Percentiles rank a stretch among this genome's conserved stretches.
phyloP scores from a whole-genome alignment of 2,113 vertebrate species.

The Planiliza haematocheilus region DNA sequence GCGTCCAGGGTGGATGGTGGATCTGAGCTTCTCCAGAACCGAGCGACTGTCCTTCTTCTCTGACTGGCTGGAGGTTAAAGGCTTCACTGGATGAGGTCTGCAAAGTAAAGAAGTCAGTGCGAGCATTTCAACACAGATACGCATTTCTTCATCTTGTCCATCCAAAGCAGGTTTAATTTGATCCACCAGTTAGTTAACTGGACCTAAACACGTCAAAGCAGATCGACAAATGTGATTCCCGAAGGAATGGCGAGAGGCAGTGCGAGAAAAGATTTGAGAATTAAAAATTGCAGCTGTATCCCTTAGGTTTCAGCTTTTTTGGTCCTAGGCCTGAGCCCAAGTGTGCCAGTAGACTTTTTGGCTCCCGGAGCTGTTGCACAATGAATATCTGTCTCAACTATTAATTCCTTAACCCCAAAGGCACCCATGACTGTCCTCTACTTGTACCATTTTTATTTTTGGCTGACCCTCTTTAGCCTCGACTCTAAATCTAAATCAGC shows the following conservation, averaged over 20 bases:
- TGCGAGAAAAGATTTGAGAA: not conserved
- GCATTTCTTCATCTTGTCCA: not conserved
- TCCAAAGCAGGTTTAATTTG: not conserved
- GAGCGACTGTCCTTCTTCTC: conserved; percentile 87
- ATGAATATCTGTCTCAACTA: not conserved
- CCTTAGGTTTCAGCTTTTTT: not conserved
- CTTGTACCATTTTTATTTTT: not conserved
- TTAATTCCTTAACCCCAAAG: not conserved
- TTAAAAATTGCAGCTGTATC: not conserved
- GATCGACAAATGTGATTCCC: not conserved
- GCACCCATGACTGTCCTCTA: not conserved
- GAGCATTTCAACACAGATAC: conserved; percentile 32
- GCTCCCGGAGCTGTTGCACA: not conserved
- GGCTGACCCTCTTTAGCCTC: not conserved
- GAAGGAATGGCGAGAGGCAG: not conserved
- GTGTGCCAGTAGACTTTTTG: not conserved
- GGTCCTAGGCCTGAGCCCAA: not conserved
- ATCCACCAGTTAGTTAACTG: too few species aligned
- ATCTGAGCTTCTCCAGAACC: conserved; percentile 90
- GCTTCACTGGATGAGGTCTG: conserved; percentile 96
- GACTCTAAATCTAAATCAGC: not conserved
- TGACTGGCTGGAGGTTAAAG: conserved; percentile 82
- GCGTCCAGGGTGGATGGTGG: conserved; percentile 83
- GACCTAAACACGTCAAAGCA: not conserved
- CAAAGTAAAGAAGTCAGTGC: conserved; percentile 47